These are phyloP conservation scores for Gastrophryne carolinensis DNA, from an alignment of 2,797 vertebrate species.

Conservation along the genomic window DNA sequence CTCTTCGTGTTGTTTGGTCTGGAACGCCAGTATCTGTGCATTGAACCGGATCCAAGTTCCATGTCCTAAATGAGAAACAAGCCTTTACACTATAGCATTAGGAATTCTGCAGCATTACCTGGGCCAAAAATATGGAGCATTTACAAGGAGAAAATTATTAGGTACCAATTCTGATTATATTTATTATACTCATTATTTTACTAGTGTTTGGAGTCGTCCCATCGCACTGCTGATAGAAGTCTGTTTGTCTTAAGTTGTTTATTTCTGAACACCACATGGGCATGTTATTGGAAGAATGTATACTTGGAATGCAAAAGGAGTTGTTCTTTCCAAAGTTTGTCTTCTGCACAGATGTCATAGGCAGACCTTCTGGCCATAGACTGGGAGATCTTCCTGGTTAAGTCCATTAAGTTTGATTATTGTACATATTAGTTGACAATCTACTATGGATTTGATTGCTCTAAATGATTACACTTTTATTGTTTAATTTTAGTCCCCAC, in stretches of 20 bases:
- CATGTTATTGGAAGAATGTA: not conserved
- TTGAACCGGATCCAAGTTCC: not conserved
- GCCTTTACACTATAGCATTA: constrained; percentile 18
- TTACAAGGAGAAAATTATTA: constrained; percentile 27
- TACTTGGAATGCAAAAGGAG: not conserved
- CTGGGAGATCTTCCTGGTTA: not conserved
- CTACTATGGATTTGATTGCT: too few relatives aligned
- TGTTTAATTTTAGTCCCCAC: too few relatives aligned
- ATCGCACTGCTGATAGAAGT: not conserved
- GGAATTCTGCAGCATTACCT: not conserved
- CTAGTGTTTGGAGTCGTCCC: not conserved
- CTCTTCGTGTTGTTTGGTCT: constrained; percentile 22
- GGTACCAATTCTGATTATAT: constrained; percentile 48
- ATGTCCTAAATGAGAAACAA: constrained; percentile 6
- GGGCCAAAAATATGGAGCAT: constrained; percentile 25
- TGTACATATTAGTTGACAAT: constrained; percentile 29
- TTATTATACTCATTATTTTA: constrained; percentile 47
- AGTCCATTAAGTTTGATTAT: constrained; percentile 3
- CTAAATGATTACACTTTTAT: too few relatives aligned
- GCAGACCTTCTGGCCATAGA: not conserved
- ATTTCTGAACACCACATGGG: constrained; percentile 4
- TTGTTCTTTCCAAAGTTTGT: not conserved
- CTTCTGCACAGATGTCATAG: constrained; percentile 10
- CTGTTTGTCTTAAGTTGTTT: constrained; percentile 10
- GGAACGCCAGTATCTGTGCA: not conserved